These are phyloP conservation scores for Circaetus cinerascens DNA, from an alignment of 2,113 vertebrate genomes.

Conservation along the genomic window DNA sequence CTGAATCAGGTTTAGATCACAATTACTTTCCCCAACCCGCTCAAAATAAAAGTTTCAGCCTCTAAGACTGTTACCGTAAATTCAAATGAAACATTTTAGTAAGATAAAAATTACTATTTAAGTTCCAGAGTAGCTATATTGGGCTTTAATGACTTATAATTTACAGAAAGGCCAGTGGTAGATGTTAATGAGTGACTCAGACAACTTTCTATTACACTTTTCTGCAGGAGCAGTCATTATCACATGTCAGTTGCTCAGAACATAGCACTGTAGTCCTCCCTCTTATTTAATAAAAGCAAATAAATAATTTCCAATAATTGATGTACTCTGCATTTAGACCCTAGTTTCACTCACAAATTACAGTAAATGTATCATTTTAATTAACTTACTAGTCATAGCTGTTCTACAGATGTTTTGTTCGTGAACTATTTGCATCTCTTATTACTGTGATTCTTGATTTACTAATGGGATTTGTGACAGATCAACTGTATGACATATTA, in stretches of 20 bases:
- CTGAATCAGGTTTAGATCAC: neutral
- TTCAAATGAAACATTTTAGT: neutral
- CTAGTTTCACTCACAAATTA: neutral
- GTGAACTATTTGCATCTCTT: neutral
- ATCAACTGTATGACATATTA: neutral
- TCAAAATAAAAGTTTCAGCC: neutral
- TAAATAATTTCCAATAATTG: slow-evolving; percentile 38
- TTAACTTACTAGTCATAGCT: neutral
- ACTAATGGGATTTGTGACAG: neutral
- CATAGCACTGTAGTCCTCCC: neutral
- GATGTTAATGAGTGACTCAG: slow-evolving; percentile 11
- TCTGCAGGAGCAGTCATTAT: slow-evolving; percentile 25
- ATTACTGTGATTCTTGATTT: neutral
- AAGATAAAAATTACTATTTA: neutral
- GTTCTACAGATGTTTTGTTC: neutral
- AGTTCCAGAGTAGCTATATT: neutral
- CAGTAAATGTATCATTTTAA: slow-evolving; percentile 3
- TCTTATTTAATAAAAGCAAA: slow-evolving; percentile 22
- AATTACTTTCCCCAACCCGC: neutral
- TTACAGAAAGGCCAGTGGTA: neutral
- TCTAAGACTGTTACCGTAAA: neutral
- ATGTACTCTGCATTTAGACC: neutral
- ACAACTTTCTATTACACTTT: neutral
- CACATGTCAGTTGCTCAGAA: neutral
- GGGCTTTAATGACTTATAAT: slow-evolving; percentile 22